These are phyloP conservation scores for Entomobrya multifasciata DNA, from an alignment of 2,888 invertebrate species.

Conservation along the genomic window DNA sequence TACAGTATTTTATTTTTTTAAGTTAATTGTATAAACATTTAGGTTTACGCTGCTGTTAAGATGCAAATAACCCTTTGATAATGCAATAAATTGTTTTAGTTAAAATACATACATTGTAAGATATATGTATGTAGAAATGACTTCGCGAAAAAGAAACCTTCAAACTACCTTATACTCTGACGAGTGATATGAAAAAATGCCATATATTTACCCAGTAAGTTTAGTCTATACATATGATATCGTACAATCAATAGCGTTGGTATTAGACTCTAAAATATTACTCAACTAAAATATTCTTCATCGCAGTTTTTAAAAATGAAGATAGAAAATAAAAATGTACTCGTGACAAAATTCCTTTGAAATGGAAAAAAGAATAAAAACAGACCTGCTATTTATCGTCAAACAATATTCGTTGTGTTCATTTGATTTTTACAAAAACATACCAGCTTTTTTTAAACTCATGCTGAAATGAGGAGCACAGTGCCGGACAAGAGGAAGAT, in stretches of 20 bases:
- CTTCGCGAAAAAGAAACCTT: too few relatives aligned
- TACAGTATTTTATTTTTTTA: constrained; percentile 55
- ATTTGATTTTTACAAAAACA: too few relatives aligned
- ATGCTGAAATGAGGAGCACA: too few relatives aligned
- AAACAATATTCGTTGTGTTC: too few relatives aligned
- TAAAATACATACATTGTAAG: neutral
- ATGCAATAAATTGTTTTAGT: constrained; percentile 8
- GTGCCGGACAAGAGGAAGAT: too few relatives aligned
- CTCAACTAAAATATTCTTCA: neutral
- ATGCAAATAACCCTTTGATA: constrained; percentile 51
- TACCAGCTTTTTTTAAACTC: too few relatives aligned
- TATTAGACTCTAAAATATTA: constrained; percentile 11
- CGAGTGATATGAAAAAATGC: constrained; percentile 56
- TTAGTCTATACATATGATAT: neutral
- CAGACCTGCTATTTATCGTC: constrained; percentile 28
- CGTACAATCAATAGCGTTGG: constrained; percentile 37
- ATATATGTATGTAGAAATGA: too few relatives aligned
- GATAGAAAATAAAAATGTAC: neutral
- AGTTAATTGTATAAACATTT: neutral
- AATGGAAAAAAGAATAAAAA: constrained; percentile 43
- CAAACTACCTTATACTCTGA: too few relatives aligned
- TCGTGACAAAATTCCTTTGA: constrained; percentile 39
- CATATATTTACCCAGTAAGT: constrained; percentile 5
- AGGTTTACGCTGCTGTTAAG: too few relatives aligned
- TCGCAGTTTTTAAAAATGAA: constrained; percentile 23